Base-by-base conservation (phyloP, 2,888 invertebrate genomes). In the Slavum lentiscoides region DNA sequence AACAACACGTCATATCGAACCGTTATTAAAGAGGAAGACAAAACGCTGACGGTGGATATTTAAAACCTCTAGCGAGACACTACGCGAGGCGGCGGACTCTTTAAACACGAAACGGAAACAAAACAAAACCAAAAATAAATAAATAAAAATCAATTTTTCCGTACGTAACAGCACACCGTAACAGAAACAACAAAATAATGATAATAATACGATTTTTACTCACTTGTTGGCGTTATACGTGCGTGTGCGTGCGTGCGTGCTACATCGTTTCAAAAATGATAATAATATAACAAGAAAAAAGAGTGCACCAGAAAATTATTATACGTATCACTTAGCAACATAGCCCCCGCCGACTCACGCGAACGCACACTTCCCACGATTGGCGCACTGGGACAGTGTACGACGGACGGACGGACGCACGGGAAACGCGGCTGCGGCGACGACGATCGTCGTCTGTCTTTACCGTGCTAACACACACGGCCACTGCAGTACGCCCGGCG, bases 191-290 rank as follows among this genome's bases (percentile, higher is more conserved):
- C 58, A 59, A 49, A 3, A 15, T 11, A 68, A 59, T 68, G 75
- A 76, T 76, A 68, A 74, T 74, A 55, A 74, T 75, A 76, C n/a
- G 59, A 49, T 59, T 62, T 49, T 39, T 70, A 77, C 69, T 77
- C 77, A 77, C 77, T 77, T 77, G 77, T 77, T 77, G 77, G 69
- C 77, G 69, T 77, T 77, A 70, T 69, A 7, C 15, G 62, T 49
- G 39, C 4, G 30, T 23, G 55, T 15, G 66, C 21, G 66, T 55
- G 55, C n/a, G 66, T 43, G 39, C 59, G 74, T 21, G 59, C 76
- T 76, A 76, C 68, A 76, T 76, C 67, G 37, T 61, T 67, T 75
- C 66, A 64, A 58, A 75, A 75, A 75, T 75, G 66, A 75, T 75
- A 75, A 58, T 64, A 30, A 30, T 30, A 43, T 43, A 43, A 43